A percentile compares a stretch with the other conserved stretches of the same genome.
These are phyloP conservation scores for Lasioglossum calceatum DNA, from an alignment of 2,888 invertebrate species.

Conservation along the genomic window DNA sequence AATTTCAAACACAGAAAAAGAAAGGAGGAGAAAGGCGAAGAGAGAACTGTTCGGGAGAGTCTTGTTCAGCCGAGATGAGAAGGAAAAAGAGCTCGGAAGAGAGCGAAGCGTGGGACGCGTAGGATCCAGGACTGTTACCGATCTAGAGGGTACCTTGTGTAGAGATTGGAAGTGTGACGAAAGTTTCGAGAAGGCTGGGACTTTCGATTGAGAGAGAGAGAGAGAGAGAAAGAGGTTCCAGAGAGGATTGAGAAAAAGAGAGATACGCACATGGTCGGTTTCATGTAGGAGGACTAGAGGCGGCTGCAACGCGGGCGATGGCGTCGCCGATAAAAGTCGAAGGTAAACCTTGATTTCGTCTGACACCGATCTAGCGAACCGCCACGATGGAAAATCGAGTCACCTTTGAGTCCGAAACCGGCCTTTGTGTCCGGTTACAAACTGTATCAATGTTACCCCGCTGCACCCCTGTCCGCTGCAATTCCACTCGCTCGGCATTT, in stretches of 20 bases:
- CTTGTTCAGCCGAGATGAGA: constrained; percentile 40
- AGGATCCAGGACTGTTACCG: constrained; percentile 21
- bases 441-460: background rate
- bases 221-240: background rate
- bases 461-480: background rate
- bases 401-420: constrained; percentile 19
- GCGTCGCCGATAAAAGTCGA: constrained; percentile 58
- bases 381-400: constrained; percentile 61
- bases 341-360: constrained; percentile 59
- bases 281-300: constrained; percentile 12
- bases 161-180: background rate
- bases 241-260: background rate
- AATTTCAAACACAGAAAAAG: background rate
- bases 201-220: constrained; percentile 12
- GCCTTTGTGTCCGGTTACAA: background rate
- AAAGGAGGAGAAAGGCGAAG: background rate
- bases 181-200: constrained; percentile 2
- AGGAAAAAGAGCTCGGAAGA: constrained; percentile 39
- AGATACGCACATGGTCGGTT: constrained; percentile 16
- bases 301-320: constrained; percentile 30
- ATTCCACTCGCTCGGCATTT: background rate
- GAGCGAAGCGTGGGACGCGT: constrained; percentile 35
- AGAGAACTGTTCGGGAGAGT: background rate
- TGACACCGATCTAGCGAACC: constrained; percentile 28
- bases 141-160: background rate